Base-by-base conservation (phyloP, 2,797 vertebrate genomes). In the Capromys pilorides region DNA sequence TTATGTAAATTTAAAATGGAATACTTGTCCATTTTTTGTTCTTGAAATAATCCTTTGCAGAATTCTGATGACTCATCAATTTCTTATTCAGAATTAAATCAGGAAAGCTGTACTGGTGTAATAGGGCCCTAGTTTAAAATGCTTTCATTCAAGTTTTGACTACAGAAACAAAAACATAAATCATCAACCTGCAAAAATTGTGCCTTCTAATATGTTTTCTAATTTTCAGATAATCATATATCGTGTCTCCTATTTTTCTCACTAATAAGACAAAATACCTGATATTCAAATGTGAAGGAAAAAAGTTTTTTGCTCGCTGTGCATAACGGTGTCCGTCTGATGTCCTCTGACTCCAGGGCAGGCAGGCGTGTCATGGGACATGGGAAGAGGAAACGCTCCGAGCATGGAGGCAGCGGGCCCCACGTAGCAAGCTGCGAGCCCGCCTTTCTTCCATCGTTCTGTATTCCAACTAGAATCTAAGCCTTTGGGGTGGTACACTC, bases 141-240 rank as follows among this genome's bases (percentile, higher is more conserved):
- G 51, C 13, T 59, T 90, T 71, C 67, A 93, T n/a, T 19, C 49
- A 33, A 84, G 78, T 87, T 91, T 91, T 94, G 73, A 88, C 10
- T 71, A 0, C 1, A 95, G n/a, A 12, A 82, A 85, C 16, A 81
- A 93, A 93, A 86, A 16, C 39, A 57, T 39, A 93, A 78, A 61
- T 33, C 5, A 78, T 77, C 11, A 86, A 51, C 61, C 5, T 78
- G 4, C 41, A 69, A 62, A 86, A 64, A 77, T 62, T 82, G 18
- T 59, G 36, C 13, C 22, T 39, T 75, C 49, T 49, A 61, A 83
- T 78, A 87, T 39, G 24, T 83, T 6, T 66, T 4, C 31, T 49
- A 59, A 61, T 2, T 89, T 94, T 94, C 36, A 73, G 57, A 78
- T 73, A 36, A 28, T 77, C 49, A n/a, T 28, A 51, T 51, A 62